Evolutionary conservation across 2,113 vertebrate species (phyloP).

Genomic region (Ictalurus furcatus): DNA sequence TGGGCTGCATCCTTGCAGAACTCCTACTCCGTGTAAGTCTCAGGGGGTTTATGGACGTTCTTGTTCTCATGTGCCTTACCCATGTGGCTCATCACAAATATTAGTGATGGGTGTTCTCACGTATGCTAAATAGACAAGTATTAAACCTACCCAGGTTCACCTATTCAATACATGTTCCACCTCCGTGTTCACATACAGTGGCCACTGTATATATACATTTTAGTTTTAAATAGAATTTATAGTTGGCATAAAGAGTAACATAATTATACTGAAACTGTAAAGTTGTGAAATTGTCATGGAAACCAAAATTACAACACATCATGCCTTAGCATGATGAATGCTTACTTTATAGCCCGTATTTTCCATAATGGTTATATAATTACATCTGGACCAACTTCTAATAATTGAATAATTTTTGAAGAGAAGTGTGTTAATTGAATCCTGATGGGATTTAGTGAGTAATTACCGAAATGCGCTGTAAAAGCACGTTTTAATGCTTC

Average conservation of each 20-base stretch:
- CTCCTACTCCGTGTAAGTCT: conserved; percentile 87
- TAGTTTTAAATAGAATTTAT: background rate
- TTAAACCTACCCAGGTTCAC: background rate
- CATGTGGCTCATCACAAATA: background rate
- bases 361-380: background rate
- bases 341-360: background rate
- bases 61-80: background rate
- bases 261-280: background rate
- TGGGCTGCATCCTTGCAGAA: conserved; percentile 96
- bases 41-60: background rate
- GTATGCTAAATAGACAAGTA: background rate
- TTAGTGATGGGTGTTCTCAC: background rate
- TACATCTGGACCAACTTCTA: background rate
- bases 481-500: background rate
- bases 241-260: background rate
- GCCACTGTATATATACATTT: no score
- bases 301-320: background rate
- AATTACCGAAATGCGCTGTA: background rate
- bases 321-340: background rate
- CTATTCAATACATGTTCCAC: background rate
- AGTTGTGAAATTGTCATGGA: background rate
- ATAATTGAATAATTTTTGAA: background rate
- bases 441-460: background rate
- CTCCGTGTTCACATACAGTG: background rate
- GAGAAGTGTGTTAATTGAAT: background rate